Conservation (phyloP, 2,888 invertebrate genomes). For the Volucella inflata region DNA sequence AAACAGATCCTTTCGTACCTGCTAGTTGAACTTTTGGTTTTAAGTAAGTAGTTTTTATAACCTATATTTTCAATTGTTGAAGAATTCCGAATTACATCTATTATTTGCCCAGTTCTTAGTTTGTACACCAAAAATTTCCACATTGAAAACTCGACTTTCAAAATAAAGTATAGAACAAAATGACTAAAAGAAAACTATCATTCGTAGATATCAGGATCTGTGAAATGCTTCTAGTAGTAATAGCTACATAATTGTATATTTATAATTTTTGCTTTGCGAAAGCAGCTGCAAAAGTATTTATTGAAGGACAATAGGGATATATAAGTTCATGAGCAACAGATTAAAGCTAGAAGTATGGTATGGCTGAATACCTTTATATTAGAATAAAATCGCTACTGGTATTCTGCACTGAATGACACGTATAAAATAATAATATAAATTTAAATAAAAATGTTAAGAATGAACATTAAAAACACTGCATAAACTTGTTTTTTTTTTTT, state of each 20-base stretch:
- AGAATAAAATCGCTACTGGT: slow-evolving; percentile 42
- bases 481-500: slow-evolving; percentile 6
- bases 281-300: too few species aligned
- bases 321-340: not conserved
- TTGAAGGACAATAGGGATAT: too few species aligned
- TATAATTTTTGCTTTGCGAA: slow-evolving; percentile 16
- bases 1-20: too few species aligned
- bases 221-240: slow-evolving; percentile 47
- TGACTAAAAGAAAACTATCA: slow-evolving; percentile 38
- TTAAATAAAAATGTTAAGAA: slow-evolving; percentile 69
- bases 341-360: slow-evolving; percentile 30
- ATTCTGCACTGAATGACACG: slow-evolving; percentile 59
- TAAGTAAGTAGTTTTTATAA: too few species aligned
- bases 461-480: slow-evolving; percentile 15
- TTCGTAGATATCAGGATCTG: slow-evolving; percentile 36
- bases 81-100: slow-evolving; percentile 6
- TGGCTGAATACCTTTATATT: slow-evolving; percentile 36
- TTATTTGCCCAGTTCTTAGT: not conserved
- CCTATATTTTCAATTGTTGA: too few species aligned
- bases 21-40: too few species aligned
- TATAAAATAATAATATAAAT: slow-evolving; percentile 48
- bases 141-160: not conserved
- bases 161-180: not conserved
- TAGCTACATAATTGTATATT: slow-evolving; percentile 9
- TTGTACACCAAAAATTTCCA: not conserved